Evolutionary conservation across 2,113 vertebrate genomes (phyloP).

Genomic region (Sprattus sprattus): DNA sequence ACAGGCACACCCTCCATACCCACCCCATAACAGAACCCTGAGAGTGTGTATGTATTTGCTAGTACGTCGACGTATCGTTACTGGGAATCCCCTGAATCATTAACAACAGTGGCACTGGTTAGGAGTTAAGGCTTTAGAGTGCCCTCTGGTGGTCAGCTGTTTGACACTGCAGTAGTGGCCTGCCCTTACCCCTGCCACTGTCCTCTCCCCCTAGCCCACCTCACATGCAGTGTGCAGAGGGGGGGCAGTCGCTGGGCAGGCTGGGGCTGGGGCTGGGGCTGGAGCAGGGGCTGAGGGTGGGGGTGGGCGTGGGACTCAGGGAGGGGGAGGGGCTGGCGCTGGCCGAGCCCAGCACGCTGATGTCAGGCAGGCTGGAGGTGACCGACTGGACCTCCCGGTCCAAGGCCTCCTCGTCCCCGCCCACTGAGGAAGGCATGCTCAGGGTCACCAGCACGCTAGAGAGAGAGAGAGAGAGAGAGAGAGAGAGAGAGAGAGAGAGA

Average conservation of each 20-base stretch:
- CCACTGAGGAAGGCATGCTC: constrained; percentile 1
- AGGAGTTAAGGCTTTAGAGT: neutral
- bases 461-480: neutral
- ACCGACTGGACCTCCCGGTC: constrained; percentile 50
- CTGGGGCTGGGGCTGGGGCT: neutral
- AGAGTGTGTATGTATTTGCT: neutral
- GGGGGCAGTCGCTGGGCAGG: constrained; percentile 33
- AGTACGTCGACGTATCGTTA: neutral
- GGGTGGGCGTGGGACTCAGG: constrained; percentile 27
- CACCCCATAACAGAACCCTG: neutral
- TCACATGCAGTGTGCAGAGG: constrained; percentile 26
- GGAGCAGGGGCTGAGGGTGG: neutral
- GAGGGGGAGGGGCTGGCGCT: constrained; percentile 15
- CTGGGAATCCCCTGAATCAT: neutral
- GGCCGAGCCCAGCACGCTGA: constrained; percentile 45
- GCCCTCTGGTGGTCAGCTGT: neutral
- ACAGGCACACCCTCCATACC: neutral
- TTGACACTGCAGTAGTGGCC: neutral
- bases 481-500: neutral
- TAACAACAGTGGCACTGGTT: neutral
- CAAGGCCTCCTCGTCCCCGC: constrained; percentile 23
- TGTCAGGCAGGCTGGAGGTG: constrained; percentile 47
- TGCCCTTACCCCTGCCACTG: neutral
- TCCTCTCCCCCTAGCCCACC: neutral
- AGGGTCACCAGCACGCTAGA: constrained; percentile 35